These are phyloP conservation scores for Trachelus stipa DNA, from an alignment of 2,888 invertebrate species.

Conservation along the genomic window DNA sequence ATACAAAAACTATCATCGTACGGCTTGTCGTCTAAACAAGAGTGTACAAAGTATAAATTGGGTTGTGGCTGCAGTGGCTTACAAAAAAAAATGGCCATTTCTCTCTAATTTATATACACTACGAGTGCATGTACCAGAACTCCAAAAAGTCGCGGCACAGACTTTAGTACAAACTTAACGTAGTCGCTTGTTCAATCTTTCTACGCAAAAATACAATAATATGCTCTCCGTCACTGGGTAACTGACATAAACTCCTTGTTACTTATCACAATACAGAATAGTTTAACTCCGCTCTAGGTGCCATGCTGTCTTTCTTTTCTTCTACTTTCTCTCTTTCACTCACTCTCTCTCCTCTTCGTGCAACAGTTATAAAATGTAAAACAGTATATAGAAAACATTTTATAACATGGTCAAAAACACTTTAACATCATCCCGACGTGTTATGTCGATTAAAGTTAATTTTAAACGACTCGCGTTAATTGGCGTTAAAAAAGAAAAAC, in stretches of 20 bases:
- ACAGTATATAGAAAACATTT: slow-evolving; percentile 1
- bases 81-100: slow-evolving; percentile 35
- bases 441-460: background rate
- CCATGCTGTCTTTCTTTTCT: too few species aligned
- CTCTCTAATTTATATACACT: slow-evolving; percentile 32
- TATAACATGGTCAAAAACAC: background rate
- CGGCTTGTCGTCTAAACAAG: slow-evolving; percentile 34
- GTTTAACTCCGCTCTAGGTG: slow-evolving; percentile 8
- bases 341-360: too few species aligned
- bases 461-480: too few species aligned
- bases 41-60: slow-evolving; percentile 52
- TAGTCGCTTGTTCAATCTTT: slow-evolving; percentile 34
- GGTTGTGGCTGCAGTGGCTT: slow-evolving; percentile 22
- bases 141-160: too few species aligned
- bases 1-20: slow-evolving; percentile 40
- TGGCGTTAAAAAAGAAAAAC: too few species aligned
- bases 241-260: slow-evolving; percentile 41
- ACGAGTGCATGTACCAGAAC: background rate
- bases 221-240: slow-evolving; percentile 40
- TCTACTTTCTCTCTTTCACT: too few species aligned
- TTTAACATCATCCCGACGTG: background rate
- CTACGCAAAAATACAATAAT: slow-evolving; percentile 15
- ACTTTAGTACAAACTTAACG: too few species aligned
- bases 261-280: slow-evolving; percentile 34
- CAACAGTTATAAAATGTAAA: slow-evolving; percentile 9